A percentile compares a stretch with the other conserved stretches of the same genome.
Evolutionary conservation across 2,113 vertebrate genomes (phyloP).

Genomic region (Lepisosteus osseus): DNA sequence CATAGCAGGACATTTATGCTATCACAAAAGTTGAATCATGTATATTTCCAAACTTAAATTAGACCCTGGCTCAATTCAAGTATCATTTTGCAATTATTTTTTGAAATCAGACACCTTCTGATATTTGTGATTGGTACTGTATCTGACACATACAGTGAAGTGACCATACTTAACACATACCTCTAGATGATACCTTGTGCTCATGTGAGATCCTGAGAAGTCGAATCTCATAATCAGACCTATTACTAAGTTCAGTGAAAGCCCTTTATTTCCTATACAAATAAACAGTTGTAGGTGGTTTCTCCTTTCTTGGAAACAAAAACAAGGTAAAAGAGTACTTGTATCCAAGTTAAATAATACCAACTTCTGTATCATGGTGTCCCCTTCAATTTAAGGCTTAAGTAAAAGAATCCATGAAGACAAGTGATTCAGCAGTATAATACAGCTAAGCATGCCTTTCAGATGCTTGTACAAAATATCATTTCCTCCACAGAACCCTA

Average conservation of each 20-base stretch:
- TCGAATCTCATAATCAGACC: background rate
- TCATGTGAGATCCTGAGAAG: background rate
- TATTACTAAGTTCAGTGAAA: background rate
- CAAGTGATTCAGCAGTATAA: constrained; percentile 35
- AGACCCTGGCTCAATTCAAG: no score
- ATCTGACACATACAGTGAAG: no score
- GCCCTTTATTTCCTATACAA: background rate
- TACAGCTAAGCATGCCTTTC: constrained; percentile 28
- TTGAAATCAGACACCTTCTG: no score
- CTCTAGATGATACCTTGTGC: background rate
- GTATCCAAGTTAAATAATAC: constrained; percentile 14
- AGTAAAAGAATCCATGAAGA: constrained; percentile 18
- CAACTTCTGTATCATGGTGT: constrained; percentile 7
- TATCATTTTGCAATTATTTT: no score
- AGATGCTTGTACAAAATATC: constrained; percentile 28
- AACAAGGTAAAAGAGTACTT: background rate
- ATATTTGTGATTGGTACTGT: no score
- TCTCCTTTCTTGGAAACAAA: constrained; percentile 15
- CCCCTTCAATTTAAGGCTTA: constrained; percentile 7
- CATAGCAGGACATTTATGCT: no score
- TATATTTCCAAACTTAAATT: no score
- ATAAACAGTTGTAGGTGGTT: constrained; percentile 9
- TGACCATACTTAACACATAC: no score
- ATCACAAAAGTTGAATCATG: no score
- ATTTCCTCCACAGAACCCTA: constrained; percentile 32